phyloP scores from a whole-genome alignment of 2,888 invertebrate species.

The Nymphalis urticae region DNA sequence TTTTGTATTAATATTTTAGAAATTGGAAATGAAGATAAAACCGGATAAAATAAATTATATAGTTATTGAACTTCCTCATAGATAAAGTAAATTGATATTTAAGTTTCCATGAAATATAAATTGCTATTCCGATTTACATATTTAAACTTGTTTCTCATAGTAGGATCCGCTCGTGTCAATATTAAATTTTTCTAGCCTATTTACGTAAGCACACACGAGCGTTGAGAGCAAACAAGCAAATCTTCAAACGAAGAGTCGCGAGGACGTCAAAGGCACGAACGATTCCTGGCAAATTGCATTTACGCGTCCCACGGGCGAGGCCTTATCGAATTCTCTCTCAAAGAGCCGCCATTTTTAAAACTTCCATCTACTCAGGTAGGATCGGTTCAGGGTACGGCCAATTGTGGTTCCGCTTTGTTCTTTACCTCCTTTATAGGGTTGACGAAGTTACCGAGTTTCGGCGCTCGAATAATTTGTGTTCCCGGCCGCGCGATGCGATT shows the following conservation, averaged over 20 bases:
- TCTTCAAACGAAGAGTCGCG: slow-evolving; percentile 59
- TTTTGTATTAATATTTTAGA: too few species aligned
- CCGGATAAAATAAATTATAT: too few species aligned
- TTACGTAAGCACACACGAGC: slow-evolving; percentile 39
- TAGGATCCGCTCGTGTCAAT: slow-evolving; percentile 23
- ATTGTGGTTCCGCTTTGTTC: slow-evolving; percentile 80
- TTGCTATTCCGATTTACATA: neutral
- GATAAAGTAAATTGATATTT: neutral
- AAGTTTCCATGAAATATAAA: slow-evolving; percentile 5
- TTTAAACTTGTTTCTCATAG: slow-evolving; percentile 11
- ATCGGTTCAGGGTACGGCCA: slow-evolving; percentile 58
- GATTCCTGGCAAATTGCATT: slow-evolving; percentile 77
- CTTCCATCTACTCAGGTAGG: slow-evolving; percentile 73
- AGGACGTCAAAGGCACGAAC: slow-evolving; percentile 74
- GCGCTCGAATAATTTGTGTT: slow-evolving; percentile 78
- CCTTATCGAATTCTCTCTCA: slow-evolving; percentile 77
- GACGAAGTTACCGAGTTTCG: slow-evolving; percentile 79
- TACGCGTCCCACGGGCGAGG: slow-evolving; percentile 77
- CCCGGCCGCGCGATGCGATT: slow-evolving; percentile 75
- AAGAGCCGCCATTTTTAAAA: slow-evolving; percentile 80
- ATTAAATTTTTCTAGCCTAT: slow-evolving; percentile 37
- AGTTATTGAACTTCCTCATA: too few species aligned
- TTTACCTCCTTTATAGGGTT: slow-evolving; percentile 74
- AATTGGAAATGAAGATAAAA: too few species aligned
- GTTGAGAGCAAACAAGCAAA: slow-evolving; percentile 37